Base-by-base conservation (phyloP, 2,888 invertebrate species). In the Colostygia pectinataria region DNA sequence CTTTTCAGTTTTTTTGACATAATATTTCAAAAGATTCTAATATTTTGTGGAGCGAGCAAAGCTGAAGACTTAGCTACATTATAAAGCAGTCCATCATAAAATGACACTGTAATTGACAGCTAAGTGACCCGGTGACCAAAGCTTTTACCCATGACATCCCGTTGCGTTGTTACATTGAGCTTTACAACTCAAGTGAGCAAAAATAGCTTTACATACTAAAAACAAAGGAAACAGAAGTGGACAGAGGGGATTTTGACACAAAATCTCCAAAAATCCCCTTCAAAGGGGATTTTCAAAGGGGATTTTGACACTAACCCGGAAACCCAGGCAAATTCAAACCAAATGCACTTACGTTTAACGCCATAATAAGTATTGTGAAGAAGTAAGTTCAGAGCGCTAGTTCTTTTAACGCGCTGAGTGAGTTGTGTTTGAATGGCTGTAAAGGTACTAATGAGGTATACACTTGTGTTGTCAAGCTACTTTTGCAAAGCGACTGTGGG, bases 31-130 rank as follows among this genome's bases (percentile, higher is more conserved):
- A n/a, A n/a, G n/a, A n/a, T n/a, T n/a, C n/a, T n/a, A n/a, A n/a
- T n/a, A n/a, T n/a, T n/a, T n/a, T n/a, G n/a, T n/a, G n/a, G n/a
- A n/a, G n/a, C n/a, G n/a, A n/a, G n/a, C n/a, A n/a, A n/a, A n/a
- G n/a, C n/a, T n/a, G n/a, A n/a, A n/a, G n/a, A n/a, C n/a, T n/a
- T n/a, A n/a, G n/a, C 48, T 38, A 36, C 58, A 69, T 68, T 57
- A 65, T n/a, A n/a, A n/a, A n/a, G n/a, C n/a, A n/a, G n/a, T n/a
- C n/a, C n/a, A n/a, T n/a, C n/a, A n/a, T n/a, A n/a, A 72, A 72
- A 74, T 70, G 65, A 59, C 57, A 50, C 55, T 55, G 60, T 77
- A 78, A 81, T 78, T 73, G 68, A 61, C 55, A 63, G n/a, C n/a
- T n/a, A n/a, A n/a, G 67, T 73, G 74, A 73, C 60, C 55, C 54